phyloP scores from a whole-genome alignment of 2,113 vertebrate genomes.

The Carettochelys insculpta region DNA sequence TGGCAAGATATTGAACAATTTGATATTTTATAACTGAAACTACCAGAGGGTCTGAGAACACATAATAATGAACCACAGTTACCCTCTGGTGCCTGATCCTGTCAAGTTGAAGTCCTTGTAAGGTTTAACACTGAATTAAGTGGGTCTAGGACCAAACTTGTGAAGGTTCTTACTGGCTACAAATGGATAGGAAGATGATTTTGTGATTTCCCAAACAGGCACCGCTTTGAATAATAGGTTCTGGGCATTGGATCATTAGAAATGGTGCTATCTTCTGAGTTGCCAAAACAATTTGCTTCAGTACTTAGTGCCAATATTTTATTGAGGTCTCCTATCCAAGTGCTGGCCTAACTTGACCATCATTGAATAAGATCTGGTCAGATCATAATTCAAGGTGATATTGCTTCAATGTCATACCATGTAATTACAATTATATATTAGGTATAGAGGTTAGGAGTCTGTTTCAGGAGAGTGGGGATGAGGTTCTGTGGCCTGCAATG shows the following conservation, averaged over 20 bases:
- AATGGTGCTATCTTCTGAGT: neutral
- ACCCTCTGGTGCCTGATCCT: neutral
- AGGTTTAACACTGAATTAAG: neutral
- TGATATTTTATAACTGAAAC: neutral
- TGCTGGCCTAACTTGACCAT: neutral
- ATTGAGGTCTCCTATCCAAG: neutral
- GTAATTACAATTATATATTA: neutral
- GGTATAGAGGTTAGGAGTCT: too few species aligned
- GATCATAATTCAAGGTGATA: neutral
- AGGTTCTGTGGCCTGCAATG: too few species aligned
- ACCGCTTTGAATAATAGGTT: neutral
- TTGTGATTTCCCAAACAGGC: neutral
- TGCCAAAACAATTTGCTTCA: neutral
- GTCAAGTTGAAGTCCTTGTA: neutral
- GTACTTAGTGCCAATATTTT: neutral
- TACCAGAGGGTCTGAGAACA: neutral
- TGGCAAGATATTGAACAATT: neutral
- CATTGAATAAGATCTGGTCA: neutral
- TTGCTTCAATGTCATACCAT: neutral
- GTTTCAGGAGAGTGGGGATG: too few species aligned
- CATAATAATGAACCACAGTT: neutral
- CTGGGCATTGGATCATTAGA: fast-evolving
- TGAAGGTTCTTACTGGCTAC: neutral
- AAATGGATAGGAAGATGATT: neutral
- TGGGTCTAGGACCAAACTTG: neutral